Evolutionary conservation across 2,113 vertebrate species (phyloP).

Genomic region (Syngnathus typhle): DNA sequence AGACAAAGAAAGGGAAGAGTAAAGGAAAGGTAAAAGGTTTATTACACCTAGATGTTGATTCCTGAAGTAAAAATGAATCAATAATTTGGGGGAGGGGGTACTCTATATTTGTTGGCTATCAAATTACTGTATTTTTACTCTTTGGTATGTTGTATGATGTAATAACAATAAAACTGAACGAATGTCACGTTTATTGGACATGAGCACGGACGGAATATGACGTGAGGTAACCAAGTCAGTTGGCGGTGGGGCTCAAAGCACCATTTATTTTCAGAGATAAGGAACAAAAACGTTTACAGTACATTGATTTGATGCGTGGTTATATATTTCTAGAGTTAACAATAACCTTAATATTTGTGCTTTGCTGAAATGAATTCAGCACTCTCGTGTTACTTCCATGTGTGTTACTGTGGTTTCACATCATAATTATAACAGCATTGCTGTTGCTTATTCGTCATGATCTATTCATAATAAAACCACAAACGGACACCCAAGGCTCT

Average conservation of each 20-base stretch:
- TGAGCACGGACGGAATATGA: background rate
- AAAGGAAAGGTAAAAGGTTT: slow-evolving; percentile 56
- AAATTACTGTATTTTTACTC: no score
- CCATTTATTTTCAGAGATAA: background rate
- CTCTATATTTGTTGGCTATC: background rate
- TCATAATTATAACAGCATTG: no score
- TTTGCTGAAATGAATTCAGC: background rate
- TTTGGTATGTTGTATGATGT: background rate
- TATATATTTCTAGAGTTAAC: no score
- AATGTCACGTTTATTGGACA: background rate
- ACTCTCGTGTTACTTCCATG: no score
- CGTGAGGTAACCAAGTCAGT: background rate
- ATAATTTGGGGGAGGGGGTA: no score
- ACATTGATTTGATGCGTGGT: no score
- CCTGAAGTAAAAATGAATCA: no score
- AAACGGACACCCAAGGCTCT: background rate
- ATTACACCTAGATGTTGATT: background rate
- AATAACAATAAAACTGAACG: background rate
- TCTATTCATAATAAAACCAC: background rate
- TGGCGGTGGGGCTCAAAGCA: background rate
- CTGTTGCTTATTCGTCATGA: background rate
- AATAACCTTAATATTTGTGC: no score
- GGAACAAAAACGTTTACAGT: background rate
- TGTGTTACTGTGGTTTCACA: no score
- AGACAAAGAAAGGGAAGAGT: slow-evolving; percentile 34